phyloP scores from a whole-genome alignment of 2,797 vertebrate species.

The Crocidura indochinensis region DNA sequence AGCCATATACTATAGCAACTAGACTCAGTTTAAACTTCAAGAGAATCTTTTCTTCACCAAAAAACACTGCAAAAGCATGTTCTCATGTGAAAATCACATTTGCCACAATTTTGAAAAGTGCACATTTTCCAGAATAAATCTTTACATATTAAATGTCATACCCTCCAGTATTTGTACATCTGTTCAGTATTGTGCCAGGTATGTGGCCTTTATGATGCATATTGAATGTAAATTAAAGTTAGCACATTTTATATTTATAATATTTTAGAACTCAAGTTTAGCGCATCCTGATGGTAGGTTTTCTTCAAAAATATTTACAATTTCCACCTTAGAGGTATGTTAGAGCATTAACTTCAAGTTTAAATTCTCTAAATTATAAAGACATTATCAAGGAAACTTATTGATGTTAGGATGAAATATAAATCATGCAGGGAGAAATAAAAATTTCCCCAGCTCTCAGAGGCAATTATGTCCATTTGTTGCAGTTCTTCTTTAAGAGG shows the following conservation, averaged over 20 bases:
- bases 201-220: slow-evolving; percentile 64
- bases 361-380: slow-evolving; percentile 78
- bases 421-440: slow-evolving; percentile 62
- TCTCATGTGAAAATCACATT: slow-evolving; percentile 47
- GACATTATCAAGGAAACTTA: slow-evolving; percentile 83
- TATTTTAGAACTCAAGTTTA: slow-evolving; percentile 80
- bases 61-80: slow-evolving; percentile 7
- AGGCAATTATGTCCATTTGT: slow-evolving; percentile 86
- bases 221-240: slow-evolving; percentile 83
- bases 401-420: slow-evolving; percentile 83
- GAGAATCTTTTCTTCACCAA: neutral
- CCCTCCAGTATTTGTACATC: slow-evolving; percentile 64
- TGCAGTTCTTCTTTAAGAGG: slow-evolving; percentile 81
- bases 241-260: slow-evolving; percentile 79
- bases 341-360: slow-evolving; percentile 81
- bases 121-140: slow-evolving; percentile 56
- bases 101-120: slow-evolving; percentile 38
- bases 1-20: neutral
- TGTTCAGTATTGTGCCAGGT: slow-evolving; percentile 79
- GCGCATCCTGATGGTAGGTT: slow-evolving; percentile 74
- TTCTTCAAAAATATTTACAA: slow-evolving; percentile 82
- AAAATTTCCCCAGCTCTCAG: slow-evolving; percentile 79
- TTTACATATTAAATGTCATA: slow-evolving; percentile 19
- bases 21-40: slow-evolving; percentile 30
- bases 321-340: slow-evolving; percentile 73